Conservation (phyloP, 2,888 invertebrate species). For the Timandra comae region DNA sequence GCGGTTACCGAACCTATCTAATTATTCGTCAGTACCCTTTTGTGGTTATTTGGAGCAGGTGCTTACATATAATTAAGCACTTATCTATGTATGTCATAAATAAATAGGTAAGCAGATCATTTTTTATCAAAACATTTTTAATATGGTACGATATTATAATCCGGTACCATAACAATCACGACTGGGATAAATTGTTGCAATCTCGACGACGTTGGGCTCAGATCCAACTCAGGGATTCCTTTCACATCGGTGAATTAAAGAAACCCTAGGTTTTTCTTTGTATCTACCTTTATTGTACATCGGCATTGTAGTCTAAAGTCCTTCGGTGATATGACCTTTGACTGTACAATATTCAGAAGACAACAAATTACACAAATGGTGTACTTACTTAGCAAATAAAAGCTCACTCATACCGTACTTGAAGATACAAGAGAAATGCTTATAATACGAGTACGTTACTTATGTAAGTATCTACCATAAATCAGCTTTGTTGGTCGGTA, state of each 20-base stretch:
- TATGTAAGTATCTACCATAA: no score
- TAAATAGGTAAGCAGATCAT: no score
- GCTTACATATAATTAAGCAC: neutral
- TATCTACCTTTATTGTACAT: slow-evolving; percentile 38
- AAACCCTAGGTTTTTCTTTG: slow-evolving; percentile 39
- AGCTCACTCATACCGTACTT: no score
- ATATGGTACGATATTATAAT: neutral
- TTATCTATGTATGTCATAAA: neutral
- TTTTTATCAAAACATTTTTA: no score
- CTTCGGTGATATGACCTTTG: no score
- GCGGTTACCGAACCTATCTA: slow-evolving; percentile 2
- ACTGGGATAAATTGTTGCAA: slow-evolving; percentile 53
- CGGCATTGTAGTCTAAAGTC: slow-evolving; percentile 33
- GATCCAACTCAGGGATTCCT: slow-evolving; percentile 55
- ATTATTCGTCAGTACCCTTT: neutral
- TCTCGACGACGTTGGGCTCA: slow-evolving; percentile 47
- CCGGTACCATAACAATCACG: slow-evolving; percentile 19
- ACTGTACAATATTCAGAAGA: no score
- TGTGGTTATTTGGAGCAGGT: neutral
- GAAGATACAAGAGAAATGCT: no score
- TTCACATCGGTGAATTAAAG: slow-evolving; percentile 56
- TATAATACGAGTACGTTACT: no score
- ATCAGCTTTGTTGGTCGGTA: no score
- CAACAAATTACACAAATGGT: no score
- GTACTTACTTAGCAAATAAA: no score